Evolutionary conservation across 1,140 invertebrate species (phyloP), one percentile per base, ranked within the genome.

Genomic region (Drepana arcuata): DNA sequence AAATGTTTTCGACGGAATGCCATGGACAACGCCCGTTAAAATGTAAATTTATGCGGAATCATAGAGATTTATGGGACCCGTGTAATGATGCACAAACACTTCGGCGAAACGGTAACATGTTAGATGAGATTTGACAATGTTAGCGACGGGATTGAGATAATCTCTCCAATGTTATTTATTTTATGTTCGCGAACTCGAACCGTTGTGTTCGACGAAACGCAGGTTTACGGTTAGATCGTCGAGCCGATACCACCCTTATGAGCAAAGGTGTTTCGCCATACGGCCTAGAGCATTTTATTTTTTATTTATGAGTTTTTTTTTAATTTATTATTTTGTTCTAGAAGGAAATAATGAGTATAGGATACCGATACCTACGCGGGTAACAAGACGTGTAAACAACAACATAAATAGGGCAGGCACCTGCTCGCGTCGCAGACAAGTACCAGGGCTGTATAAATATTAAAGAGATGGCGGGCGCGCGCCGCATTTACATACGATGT

Each of bases 21-120:
- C 59, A 36, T 51, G 54, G n/a, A 44, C 48, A 39, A 24, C 39
- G 34, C 52, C n/a, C 41, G 60, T 70, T 73, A 68, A 70, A 56
- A 71, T 63, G 56, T 58, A 57, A 64, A 71, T 73, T 73, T 73
- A 73, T 73, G 58, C 52, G 50, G 50, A 70, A 64, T 66, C 53
- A 36, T 42, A 37, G 45, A 57, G 66, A 73, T 73, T 70, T 73
- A 73, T 68, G 41, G 27, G 26, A 16, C 24, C 32, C 26, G 28
- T 31, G 43, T 49, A 61, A 50, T 67, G 64, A 72, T 63, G 54
- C 48, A 46, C 45, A 48, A 48, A 67, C 41, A 38, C 46, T 60
- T 54, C 50, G 46, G 11, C 31, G 57, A 60, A 60, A 49, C 38
- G 14, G 16, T 41, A 24, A 29, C 30, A 35, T 21, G 18, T 21